Evolutionary conservation across 1,140 invertebrate species (phyloP).

Genomic region (Drosophila repleta): DNA sequence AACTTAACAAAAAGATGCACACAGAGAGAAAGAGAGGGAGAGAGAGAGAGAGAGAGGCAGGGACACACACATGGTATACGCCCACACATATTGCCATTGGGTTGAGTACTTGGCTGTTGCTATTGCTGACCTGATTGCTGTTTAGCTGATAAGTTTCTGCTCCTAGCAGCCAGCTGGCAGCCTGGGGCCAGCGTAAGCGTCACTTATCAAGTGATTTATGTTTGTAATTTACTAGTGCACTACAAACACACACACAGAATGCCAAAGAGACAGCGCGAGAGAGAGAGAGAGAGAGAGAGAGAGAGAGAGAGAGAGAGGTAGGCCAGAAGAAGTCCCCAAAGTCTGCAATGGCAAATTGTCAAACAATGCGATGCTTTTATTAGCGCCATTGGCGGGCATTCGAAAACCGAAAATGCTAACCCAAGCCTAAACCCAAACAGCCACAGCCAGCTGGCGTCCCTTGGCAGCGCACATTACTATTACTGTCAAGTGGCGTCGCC

Average conservation of each 20-base stretch:
- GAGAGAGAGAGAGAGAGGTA: background rate
- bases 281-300: background rate
- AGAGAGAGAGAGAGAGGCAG: too few relatives aligned
- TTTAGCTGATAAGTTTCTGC: slow-evolving; percentile 55
- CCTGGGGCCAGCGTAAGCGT: slow-evolving; percentile 36
- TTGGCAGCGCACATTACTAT: slow-evolving; percentile 39
- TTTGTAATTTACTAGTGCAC: slow-evolving; percentile 61
- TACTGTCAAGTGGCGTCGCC: slow-evolving; percentile 36
- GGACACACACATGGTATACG: slow-evolving; percentile 11
- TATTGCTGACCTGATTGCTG: slow-evolving; percentile 57
- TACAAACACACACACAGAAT: background rate
- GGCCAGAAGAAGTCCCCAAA: slow-evolving; percentile 38
- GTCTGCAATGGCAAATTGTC: slow-evolving; percentile 58
- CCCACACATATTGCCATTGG: slow-evolving; percentile 18
- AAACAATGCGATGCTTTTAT: slow-evolving; percentile 56
- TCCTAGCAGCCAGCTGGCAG: slow-evolving; percentile 1
- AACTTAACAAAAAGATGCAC: slow-evolving; percentile 56
- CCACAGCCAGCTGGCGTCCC: slow-evolving; percentile 7
- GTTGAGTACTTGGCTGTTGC: slow-evolving; percentile 34
- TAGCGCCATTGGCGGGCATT: slow-evolving; percentile 28
- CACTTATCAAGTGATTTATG: slow-evolving; percentile 70
- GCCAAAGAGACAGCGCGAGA: background rate
- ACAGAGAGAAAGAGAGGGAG: too few relatives aligned
- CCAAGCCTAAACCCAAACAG: background rate
- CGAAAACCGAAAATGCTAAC: background rate